Conservation (phyloP, 2,113 vertebrate species). For the Perognathus longimembris region DNA sequence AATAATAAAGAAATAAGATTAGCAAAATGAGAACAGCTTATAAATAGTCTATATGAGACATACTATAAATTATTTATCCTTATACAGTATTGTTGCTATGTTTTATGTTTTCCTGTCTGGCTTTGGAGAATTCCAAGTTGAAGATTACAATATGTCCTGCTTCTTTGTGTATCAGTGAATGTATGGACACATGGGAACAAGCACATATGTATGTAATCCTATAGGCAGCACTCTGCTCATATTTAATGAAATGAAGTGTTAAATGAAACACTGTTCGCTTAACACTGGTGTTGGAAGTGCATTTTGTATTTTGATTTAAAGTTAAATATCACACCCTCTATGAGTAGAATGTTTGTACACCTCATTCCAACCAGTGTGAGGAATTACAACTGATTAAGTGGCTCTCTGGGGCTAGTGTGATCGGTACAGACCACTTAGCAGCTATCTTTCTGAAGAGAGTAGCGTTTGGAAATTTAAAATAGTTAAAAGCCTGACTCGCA, state of each 20-base stretch:
- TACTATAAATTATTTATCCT: not conserved
- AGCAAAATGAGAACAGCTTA: not conserved
- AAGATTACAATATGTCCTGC: not conserved
- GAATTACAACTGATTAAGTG: not conserved
- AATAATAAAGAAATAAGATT: not conserved
- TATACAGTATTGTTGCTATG: not conserved
- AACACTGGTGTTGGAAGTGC: not conserved
- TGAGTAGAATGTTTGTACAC: not conserved
- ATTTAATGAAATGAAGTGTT: not conserved
- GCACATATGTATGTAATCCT: not conserved
- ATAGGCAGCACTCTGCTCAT: not conserved
- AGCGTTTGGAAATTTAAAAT: not conserved
- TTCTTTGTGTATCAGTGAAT: not conserved
- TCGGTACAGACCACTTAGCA: not conserved
- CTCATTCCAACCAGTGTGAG: not conserved
- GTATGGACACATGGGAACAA: not conserved
- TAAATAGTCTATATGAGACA: not conserved
- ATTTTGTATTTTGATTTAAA: not conserved
- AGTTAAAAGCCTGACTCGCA: not conserved
- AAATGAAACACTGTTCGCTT: not conserved
- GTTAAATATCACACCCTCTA: not conserved
- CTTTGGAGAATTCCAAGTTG: not conserved
- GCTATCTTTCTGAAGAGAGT: not conserved
- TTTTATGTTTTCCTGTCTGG: not conserved
- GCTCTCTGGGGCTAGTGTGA: not conserved